Percentiles rank a stretch among this genome's conserved stretches.
Conservation (phyloP, 2,888 invertebrate genomes). For the Torymus aiolomorphi region DNA sequence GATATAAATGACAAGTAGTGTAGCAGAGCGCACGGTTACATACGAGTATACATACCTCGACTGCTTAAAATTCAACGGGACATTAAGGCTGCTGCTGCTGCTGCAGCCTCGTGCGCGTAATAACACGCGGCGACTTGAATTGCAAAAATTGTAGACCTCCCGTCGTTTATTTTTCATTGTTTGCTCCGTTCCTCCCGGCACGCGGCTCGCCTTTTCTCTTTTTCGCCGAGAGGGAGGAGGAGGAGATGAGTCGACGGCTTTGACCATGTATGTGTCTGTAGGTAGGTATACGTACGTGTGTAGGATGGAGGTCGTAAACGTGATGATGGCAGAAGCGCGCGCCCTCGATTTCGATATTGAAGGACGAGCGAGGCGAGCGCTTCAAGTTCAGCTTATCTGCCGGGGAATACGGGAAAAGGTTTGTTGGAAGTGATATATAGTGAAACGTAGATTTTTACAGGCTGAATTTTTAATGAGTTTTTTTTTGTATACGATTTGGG, state of each 20-base stretch:
- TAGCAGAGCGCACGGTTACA: background rate
- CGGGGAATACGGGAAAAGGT: too few relatives aligned
- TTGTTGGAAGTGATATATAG: too few relatives aligned
- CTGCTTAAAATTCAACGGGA: conserved; percentile 53
- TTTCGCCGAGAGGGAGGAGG: background rate
- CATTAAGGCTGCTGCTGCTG: conserved; percentile 27
- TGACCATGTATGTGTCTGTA: too few relatives aligned
- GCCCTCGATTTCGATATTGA: too few relatives aligned
- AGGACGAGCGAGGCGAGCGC: too few relatives aligned
- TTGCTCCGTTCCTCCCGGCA: conserved; percentile 20
- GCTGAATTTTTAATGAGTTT: too few relatives aligned
- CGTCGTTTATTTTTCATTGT: conserved; percentile 55
- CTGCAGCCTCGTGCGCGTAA: conserved; percentile 42
- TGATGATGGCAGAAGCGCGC: too few relatives aligned
- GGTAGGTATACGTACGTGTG: too few relatives aligned
- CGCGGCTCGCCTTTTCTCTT: background rate
- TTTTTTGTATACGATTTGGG: too few relatives aligned
- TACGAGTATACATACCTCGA: background rate
- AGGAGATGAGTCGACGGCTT: conserved; percentile 6
- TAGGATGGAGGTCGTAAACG: too few relatives aligned
- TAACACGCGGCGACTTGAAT: conserved; percentile 53
- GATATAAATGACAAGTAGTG: conserved; percentile 38
- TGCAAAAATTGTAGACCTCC: conserved; percentile 56
- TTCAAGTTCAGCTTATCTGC: too few relatives aligned
- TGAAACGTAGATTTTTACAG: too few relatives aligned